Percentiles rank a stretch among this genome's conserved stretches.
These are phyloP conservation scores for Drosophila leontia DNA, from an alignment of 1,140 invertebrate species.

Conservation along the genomic window DNA sequence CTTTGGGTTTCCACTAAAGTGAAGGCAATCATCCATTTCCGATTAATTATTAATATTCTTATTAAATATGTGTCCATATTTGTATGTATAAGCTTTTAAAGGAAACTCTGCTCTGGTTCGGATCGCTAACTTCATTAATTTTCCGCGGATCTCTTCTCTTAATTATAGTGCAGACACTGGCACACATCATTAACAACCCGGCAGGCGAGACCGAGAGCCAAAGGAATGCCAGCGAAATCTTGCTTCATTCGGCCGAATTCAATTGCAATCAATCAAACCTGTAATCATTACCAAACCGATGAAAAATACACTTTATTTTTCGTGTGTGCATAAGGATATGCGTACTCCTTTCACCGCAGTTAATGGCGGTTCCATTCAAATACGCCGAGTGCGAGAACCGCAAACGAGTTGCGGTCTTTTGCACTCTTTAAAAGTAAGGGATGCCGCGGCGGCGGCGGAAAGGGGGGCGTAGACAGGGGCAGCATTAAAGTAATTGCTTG, in stretches of 20 bases:
- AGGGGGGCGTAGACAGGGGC: slow-evolving; percentile 4
- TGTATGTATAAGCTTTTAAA: neutral
- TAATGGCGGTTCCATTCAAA: slow-evolving; percentile 63
- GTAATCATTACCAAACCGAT: slow-evolving; percentile 36
- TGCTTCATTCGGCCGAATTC: slow-evolving; percentile 8
- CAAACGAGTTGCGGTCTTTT: slow-evolving; percentile 70
- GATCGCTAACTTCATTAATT: slow-evolving; percentile 21
- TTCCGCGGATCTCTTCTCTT: slow-evolving; percentile 12
- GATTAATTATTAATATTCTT: neutral
- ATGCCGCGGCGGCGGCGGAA: neutral
- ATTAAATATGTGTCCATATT: too few species aligned
- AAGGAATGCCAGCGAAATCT: slow-evolving; percentile 22
- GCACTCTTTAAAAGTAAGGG: slow-evolving; percentile 36
- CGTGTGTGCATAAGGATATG: slow-evolving; percentile 22
- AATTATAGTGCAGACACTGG: slow-evolving; percentile 21
- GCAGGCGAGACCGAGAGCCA: slow-evolving; percentile 4
- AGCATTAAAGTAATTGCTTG: slow-evolving; percentile 73
- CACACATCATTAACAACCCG: slow-evolving; percentile 41
- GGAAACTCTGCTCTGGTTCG: too few species aligned
- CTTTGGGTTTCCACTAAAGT: too few species aligned
- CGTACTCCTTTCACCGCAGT: slow-evolving; percentile 23
- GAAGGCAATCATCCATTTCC: too few species aligned
- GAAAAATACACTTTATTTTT: slow-evolving; percentile 20
- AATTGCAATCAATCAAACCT: slow-evolving; percentile 53
- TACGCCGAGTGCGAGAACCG: slow-evolving; percentile 30